phyloP scores from a whole-genome alignment of 2,888 invertebrate genomes.

The Monoplex corrugatus region DNA sequence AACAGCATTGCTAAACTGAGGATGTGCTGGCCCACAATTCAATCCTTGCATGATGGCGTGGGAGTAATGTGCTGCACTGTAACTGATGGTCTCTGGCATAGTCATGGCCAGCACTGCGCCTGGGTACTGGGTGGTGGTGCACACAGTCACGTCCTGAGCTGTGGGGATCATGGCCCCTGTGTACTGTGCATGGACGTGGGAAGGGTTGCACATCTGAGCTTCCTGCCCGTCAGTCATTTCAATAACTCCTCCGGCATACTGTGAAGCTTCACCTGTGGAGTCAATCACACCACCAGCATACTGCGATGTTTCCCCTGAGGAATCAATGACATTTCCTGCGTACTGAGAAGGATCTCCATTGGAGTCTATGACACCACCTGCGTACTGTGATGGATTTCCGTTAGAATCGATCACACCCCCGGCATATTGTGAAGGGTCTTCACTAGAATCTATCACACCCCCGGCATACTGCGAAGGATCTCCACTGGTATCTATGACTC shows the following conservation, averaged over 20 bases:
- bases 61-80: constrained; percentile 39
- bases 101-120: constrained; percentile 42
- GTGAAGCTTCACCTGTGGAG: constrained; percentile 32
- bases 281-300: constrained; percentile 8
- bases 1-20: constrained; percentile 38
- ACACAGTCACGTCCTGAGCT: constrained; percentile 24
- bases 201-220: constrained; percentile 29
- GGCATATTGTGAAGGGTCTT: background rate
- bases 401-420: constrained; percentile 2
- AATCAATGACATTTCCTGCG: constrained; percentile 32
- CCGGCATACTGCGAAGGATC: constrained; percentile 27
- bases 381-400: constrained; percentile 40
- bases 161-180: constrained; percentile 43
- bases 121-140: constrained; percentile 34
- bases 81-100: constrained; percentile 40
- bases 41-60: constrained; percentile 30
- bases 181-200: constrained; percentile 38
- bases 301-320: constrained; percentile 14
- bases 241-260: constrained; percentile 42
- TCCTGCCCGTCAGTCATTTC: constrained; percentile 34
- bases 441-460: constrained; percentile 25
- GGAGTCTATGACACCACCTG: background rate
- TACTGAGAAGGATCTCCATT: constrained; percentile 36
- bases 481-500: constrained; percentile 30
- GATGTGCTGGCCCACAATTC: background rate